A percentile compares a stretch with the other conserved stretches of the same genome.
Evolutionary conservation across 2,888 invertebrate species (phyloP).

Genomic region (Coenonympha glycerion): DNA sequence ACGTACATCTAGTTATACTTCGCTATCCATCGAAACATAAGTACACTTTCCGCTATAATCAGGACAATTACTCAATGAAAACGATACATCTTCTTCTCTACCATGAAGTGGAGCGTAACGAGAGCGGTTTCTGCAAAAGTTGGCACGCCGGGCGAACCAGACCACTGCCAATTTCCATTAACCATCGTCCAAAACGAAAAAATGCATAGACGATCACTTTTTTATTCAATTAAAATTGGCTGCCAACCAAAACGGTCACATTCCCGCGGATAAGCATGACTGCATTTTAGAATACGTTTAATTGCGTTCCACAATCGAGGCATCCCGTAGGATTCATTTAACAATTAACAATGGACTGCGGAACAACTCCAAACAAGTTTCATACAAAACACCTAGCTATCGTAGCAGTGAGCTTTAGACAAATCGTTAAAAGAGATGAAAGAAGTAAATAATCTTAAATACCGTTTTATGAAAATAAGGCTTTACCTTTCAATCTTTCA

Average conservation of each 20-base stretch:
- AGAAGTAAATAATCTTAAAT: no score
- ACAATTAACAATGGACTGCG: neutral
- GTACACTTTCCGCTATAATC: neutral
- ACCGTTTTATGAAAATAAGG: no score
- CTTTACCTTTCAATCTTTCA: no score
- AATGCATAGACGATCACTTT: constrained; percentile 74
- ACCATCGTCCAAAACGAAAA: constrained; percentile 76
- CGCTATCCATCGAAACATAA: neutral
- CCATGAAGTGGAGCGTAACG: constrained; percentile 67
- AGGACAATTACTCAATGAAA: constrained; percentile 70
- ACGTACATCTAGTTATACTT: neutral
- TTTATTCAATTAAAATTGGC: constrained; percentile 76
- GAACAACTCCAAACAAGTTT: neutral
- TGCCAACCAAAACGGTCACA: constrained; percentile 44
- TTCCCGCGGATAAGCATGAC: constrained; percentile 31
- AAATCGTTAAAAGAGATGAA: no score
- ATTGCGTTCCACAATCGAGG: constrained; percentile 26
- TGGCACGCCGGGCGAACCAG: constrained; percentile 67
- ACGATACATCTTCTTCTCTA: constrained; percentile 67
- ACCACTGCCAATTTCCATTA: constrained; percentile 76
- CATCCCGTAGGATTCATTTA: constrained; percentile 30
- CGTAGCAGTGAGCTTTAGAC: no score
- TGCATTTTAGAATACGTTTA: constrained; percentile 30
- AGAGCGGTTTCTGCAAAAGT: constrained; percentile 73
- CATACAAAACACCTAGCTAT: neutral